Evolutionary conservation across 2,113 vertebrate genomes (phyloP).

Genomic region (Chionomys nivalis): DNA sequence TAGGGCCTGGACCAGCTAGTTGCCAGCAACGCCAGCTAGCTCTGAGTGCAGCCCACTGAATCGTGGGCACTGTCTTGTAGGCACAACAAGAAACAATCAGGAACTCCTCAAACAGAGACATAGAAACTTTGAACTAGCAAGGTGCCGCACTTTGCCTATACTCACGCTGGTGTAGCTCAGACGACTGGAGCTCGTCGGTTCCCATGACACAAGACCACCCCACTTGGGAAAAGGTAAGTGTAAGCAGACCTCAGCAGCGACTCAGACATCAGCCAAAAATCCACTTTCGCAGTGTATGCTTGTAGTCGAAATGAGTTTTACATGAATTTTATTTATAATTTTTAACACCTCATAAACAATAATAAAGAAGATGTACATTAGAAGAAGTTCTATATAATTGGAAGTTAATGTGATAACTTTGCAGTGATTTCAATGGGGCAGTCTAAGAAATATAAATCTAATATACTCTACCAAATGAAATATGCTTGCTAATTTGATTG

Average conservation of each 20-base stretch:
- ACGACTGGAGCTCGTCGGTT: not conserved
- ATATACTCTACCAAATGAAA: slow-evolving; percentile 61
- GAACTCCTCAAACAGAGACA: not conserved
- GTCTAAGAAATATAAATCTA: slow-evolving; percentile 65
- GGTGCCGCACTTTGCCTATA: not conserved
- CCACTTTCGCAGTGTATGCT: not conserved
- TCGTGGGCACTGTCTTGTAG: not conserved
- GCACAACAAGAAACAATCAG: not conserved
- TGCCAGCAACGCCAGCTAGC: not conserved
- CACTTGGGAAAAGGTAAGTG: not conserved
- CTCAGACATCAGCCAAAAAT: not conserved
- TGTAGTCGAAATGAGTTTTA: not conserved
- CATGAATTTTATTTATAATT: not conserved
- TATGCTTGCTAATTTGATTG: slow-evolving; percentile 39
- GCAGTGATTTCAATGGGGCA: slow-evolving; percentile 44
- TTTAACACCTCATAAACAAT: not conserved
- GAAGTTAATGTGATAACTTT: slow-evolving; percentile 62
- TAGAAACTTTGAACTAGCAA: not conserved
- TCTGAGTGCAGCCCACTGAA: not conserved
- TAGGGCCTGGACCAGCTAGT: not conserved
- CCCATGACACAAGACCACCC: not conserved
- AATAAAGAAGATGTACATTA: not conserved
- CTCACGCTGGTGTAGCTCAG: not conserved
- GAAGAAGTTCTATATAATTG: slow-evolving; percentile 42
- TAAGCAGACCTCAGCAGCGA: not conserved